phyloP scores from a whole-genome alignment of 2,113 vertebrate genomes.

The Corythornis vintsioides region DNA sequence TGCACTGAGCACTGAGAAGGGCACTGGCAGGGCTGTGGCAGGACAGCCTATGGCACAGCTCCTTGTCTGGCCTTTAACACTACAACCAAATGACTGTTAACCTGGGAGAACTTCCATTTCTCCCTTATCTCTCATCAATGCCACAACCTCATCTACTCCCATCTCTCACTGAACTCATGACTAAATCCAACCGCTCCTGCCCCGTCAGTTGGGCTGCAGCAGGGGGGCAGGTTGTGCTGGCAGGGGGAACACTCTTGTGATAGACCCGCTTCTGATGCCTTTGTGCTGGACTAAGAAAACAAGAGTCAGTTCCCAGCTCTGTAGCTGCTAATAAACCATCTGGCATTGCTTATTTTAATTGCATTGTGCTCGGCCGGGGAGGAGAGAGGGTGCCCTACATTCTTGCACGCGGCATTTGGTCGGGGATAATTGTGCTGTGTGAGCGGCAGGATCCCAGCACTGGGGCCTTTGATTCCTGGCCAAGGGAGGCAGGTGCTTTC shows the following conservation, averaged over 20 bases:
- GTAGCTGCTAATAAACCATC: not conserved
- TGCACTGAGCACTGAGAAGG: not conserved
- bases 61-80: not conserved
- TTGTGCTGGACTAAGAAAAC: not conserved
- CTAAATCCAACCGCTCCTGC: not conserved
- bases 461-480: not conserved
- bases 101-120: not conserved
- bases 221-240: not conserved
- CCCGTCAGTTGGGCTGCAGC: not conserved
- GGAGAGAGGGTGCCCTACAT: slow-evolving; percentile 16
- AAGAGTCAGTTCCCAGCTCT: not conserved
- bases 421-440: not conserved
- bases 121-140: not conserved
- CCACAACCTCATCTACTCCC: not conserved
- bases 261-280: not conserved
- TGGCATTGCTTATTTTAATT: slow-evolving; percentile 10
- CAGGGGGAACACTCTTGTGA: fast-evolving
- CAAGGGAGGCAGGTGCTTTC: slow-evolving; percentile 23
- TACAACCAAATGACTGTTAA: not conserved
- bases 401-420: not conserved
- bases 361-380: not conserved
- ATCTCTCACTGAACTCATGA: not conserved
- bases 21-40: not conserved
- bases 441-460: not conserved
- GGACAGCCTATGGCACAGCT: not conserved